A percentile compares a stretch with the other conserved stretches of the same genome.
Evolutionary conservation across 2,888 invertebrate genomes (phyloP).

Genomic region (Limenitis camilla): DNA sequence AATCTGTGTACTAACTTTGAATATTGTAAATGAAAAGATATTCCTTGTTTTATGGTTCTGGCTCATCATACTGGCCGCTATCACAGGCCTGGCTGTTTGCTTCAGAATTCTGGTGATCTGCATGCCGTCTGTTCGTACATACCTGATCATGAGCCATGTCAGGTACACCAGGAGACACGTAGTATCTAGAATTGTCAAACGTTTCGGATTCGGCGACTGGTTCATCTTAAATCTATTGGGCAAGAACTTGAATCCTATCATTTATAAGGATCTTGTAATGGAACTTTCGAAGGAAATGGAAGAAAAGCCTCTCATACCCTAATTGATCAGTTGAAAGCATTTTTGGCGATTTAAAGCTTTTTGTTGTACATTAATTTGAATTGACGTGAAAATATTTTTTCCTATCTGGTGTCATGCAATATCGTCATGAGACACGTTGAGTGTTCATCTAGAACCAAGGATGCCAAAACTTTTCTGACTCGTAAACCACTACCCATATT

Average conservation of each 20-base stretch:
- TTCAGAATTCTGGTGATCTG: conserved; percentile 77
- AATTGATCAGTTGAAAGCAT: no score
- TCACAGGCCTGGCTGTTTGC: conserved; percentile 77
- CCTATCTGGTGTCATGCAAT: no score
- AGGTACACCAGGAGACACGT: conserved; percentile 68
- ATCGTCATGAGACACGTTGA: no score
- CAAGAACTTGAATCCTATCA: conserved; percentile 82
- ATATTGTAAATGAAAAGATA: conserved; percentile 86
- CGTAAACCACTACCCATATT: no score
- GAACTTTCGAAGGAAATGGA: conserved; percentile 64
- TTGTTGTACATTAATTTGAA: no score
- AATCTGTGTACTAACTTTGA: conserved; percentile 83
- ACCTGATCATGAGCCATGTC: conserved; percentile 77
- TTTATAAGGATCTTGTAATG: conserved; percentile 77
- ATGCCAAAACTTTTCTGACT: no score
- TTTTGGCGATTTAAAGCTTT: no score
- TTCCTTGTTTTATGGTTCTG: conserved; percentile 85
- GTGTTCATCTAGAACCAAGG: no score
- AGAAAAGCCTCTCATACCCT: conserved; percentile 31
- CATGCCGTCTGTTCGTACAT: conserved; percentile 69
- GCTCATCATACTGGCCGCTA: conserved; percentile 77
- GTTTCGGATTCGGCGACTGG: conserved; percentile 82
- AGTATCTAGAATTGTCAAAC: conserved; percentile 68
- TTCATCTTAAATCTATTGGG: conserved; percentile 84
- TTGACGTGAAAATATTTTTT: no score